phyloP scores from a whole-genome alignment of 2,888 invertebrate species.

The Deroplatys truncata region DNA sequence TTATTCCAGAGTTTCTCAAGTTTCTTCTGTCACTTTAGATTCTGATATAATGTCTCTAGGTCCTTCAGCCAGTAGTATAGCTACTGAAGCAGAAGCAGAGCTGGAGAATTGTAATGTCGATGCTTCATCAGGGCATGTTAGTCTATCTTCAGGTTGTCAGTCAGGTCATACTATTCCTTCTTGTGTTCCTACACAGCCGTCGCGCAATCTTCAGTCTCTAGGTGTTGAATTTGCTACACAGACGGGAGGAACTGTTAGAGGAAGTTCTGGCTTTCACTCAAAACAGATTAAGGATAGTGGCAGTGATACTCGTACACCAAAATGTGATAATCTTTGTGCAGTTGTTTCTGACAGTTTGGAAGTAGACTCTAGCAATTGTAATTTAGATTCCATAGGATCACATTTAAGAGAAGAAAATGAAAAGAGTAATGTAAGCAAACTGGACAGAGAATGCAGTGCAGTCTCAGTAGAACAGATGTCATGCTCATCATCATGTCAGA shows the following conservation, averaged over 20 bases:
- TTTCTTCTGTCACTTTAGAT: not conserved
- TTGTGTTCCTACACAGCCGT: not conserved
- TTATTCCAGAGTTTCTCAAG: not conserved
- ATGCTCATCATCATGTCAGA: not conserved
- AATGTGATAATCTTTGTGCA: not conserved
- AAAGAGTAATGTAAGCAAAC: not conserved
- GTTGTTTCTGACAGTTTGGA: not conserved
- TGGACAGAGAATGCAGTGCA: not conserved
- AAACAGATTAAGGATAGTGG: constrained; percentile 1
- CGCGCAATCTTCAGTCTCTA: not conserved
- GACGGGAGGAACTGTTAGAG: not conserved
- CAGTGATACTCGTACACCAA: not conserved
- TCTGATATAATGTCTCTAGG: not conserved
- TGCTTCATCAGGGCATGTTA: not conserved
- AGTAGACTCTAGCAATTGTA: not conserved
- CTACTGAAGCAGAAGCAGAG: not conserved
- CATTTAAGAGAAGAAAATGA: not conserved
- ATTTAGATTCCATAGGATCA: not conserved
- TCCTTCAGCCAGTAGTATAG: not conserved
- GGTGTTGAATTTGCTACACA: not conserved
- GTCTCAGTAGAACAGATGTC: not conserved
- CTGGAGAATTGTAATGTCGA: not conserved
- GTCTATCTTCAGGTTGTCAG: not conserved
- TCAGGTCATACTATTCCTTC: not conserved
- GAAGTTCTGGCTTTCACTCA: not conserved